Evolutionary conservation across 2,797 vertebrate species (phyloP).

Genomic region (Phalanger gymnotis): DNA sequence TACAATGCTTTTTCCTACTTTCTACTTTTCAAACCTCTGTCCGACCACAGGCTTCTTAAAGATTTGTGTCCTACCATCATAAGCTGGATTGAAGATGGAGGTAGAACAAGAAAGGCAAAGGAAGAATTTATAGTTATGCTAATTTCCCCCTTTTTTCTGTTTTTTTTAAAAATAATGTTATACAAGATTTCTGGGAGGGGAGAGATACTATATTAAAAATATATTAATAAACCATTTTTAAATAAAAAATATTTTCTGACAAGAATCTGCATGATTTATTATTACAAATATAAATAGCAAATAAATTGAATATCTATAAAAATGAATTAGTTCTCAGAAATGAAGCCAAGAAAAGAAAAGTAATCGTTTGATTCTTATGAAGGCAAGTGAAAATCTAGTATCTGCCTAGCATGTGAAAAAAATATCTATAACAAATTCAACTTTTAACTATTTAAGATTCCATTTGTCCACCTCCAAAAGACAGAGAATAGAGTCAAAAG

Average conservation of each 20-base stretch:
- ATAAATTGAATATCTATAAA: neutral
- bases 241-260: neutral
- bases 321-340: neutral
- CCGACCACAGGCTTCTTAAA: neutral
- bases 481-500: neutral
- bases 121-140: too few species aligned
- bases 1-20: conserved; percentile 31
- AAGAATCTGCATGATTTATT: neutral
- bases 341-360: neutral
- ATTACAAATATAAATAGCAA: neutral
- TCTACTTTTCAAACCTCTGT: conserved; percentile 50
- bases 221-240: too few species aligned
- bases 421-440: too few species aligned
- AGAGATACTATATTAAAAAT: neutral
- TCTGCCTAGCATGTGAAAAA: neutral
- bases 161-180: too few species aligned
- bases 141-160: too few species aligned
- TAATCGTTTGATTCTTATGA: neutral
- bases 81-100: too few species aligned
- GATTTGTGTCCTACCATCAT: neutral
- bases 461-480: too few species aligned
- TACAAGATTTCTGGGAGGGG: neutral
- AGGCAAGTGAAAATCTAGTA: neutral
- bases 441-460: too few species aligned
- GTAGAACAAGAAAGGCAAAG: too few species aligned